A percentile compares a stretch with the other conserved stretches of the same genome.
Evolutionary conservation across 1,140 invertebrate genomes (phyloP).

Genomic region (Drosophila ironensis): DNA sequence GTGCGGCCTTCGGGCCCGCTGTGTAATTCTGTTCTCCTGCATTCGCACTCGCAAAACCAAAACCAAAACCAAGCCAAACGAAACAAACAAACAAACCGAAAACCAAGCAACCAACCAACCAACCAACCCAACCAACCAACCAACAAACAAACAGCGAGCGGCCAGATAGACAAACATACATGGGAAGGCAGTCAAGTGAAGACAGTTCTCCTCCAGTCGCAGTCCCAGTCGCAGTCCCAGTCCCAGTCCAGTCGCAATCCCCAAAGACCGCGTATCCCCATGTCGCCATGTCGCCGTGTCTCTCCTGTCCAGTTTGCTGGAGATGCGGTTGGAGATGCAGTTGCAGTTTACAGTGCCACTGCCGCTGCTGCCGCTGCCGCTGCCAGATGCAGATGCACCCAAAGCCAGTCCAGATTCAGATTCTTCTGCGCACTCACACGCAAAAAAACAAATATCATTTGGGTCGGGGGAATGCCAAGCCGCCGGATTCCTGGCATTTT

Average conservation of each 20-base stretch:
- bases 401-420: slow-evolving; percentile 28
- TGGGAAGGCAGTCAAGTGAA: slow-evolving; percentile 72
- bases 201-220: slow-evolving; percentile 31
- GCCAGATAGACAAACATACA: slow-evolving; percentile 49
- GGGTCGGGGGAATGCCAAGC: neutral
- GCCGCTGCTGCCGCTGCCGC: slow-evolving; percentile 1
- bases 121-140: slow-evolving; percentile 64
- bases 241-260: slow-evolving; percentile 5
- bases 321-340: slow-evolving; percentile 50
- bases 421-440: slow-evolving; percentile 7
- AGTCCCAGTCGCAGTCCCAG: slow-evolving; percentile 23
- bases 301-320: slow-evolving; percentile 59
- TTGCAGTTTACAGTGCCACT: slow-evolving; percentile 1
- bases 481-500: neutral
- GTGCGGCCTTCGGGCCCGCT: slow-evolving; percentile 63
- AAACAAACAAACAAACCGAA: slow-evolving; percentile 39
- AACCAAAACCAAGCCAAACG: slow-evolving; percentile 7
- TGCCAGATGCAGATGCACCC: slow-evolving; percentile 55
- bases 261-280: slow-evolving; percentile 6
- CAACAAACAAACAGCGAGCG: slow-evolving; percentile 72
- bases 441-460: neutral
- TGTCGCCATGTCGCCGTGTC: slow-evolving; percentile 12
- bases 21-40: slow-evolving; percentile 68
- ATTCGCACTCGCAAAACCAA: slow-evolving; percentile 58
- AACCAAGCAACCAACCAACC: slow-evolving; percentile 55